Evolutionary conservation across 2,797 vertebrate species (phyloP), one percentile per base, ranked within the genome.

Genomic region (Phylloscopus collybita): DNA sequence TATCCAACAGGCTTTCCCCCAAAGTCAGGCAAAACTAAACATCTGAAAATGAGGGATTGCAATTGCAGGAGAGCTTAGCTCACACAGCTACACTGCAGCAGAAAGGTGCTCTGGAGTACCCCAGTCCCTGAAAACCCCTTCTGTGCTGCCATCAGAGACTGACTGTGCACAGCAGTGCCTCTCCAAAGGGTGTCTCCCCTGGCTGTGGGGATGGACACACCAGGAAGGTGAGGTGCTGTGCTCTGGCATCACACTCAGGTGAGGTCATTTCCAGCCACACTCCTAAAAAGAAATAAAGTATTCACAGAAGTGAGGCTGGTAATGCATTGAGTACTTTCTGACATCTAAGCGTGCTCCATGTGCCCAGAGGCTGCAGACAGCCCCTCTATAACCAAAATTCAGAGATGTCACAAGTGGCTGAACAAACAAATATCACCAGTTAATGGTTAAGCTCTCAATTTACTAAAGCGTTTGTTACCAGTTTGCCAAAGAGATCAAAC

Each of bases 401-500:
- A 69, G 90, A 74, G 74, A 71, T 65, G 92, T 95, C 92, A 82
- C 93, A 54, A 95, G 92, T 90, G 94, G 93, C 75, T 92, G 94
- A 90, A 82, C 94, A 95, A 96, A 90, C 88, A 86, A 96, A 66
- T 88, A 90, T 65, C 4, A 0, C 60, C 38, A 54, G 95, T 96
- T 97, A 97, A 96, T 95, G 88, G 66, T 95, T 97, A 96, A 96
- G 42, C 93, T 93, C 90, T 94, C 69, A 25, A 81, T 92, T 86
- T 92, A 36, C 91, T 84, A 4, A 97, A 92, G 90, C 25, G 11
- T 95, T 96, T 93, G 82, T 96, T 96, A 93, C 90, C 57, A 78
- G 93, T 93, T 96, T 96, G 92, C 50, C 6, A 54, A 87, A 91
- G 88, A 96, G 91, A 95, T 96, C 96, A 95, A 96, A 96, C 96